phyloP scores from a whole-genome alignment of 2,888 invertebrate species.

The Lingula anatina region DNA sequence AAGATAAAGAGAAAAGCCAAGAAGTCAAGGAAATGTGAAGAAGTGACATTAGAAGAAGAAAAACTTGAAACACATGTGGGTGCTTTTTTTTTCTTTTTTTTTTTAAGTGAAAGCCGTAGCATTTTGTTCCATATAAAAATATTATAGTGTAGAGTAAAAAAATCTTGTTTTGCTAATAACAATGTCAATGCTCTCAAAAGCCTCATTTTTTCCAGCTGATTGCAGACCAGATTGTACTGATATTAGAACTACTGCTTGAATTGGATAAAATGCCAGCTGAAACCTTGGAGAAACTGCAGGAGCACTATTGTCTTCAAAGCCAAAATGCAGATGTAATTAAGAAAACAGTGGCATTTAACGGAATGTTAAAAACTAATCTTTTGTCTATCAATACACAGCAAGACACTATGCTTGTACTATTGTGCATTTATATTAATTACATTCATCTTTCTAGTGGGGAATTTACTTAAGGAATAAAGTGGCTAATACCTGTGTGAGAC shows the following conservation, averaged over 20 bases:
- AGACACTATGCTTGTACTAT: too few species aligned
- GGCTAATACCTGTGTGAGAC: too few species aligned
- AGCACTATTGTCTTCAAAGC: constrained; percentile 13
- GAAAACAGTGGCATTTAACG: too few species aligned
- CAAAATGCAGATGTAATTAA: constrained; percentile 34
- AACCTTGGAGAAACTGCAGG: constrained; percentile 18
- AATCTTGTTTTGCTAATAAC: not conserved
- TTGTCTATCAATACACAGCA: too few species aligned
- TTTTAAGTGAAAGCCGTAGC: not conserved
- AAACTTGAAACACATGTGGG: too few species aligned
- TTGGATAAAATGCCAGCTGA: constrained; percentile 13
- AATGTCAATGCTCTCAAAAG: not conserved
- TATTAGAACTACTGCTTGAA: constrained; percentile 34
- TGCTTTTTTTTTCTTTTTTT: not conserved
- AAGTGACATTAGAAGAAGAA: not conserved
- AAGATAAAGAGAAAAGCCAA: not conserved
- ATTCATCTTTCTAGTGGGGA: too few species aligned
- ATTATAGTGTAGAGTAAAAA: too few species aligned
- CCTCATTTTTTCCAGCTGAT: constrained; percentile 17
- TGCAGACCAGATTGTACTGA: constrained; percentile 29
- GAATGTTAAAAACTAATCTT: too few species aligned
- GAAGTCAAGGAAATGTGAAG: not conserved
- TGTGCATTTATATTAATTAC: too few species aligned
- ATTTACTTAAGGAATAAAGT: too few species aligned
- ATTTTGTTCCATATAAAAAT: too few species aligned